Evolutionary conservation across 2,113 vertebrate genomes (phyloP).

Genomic region (Nesogale talazaci): DNA sequence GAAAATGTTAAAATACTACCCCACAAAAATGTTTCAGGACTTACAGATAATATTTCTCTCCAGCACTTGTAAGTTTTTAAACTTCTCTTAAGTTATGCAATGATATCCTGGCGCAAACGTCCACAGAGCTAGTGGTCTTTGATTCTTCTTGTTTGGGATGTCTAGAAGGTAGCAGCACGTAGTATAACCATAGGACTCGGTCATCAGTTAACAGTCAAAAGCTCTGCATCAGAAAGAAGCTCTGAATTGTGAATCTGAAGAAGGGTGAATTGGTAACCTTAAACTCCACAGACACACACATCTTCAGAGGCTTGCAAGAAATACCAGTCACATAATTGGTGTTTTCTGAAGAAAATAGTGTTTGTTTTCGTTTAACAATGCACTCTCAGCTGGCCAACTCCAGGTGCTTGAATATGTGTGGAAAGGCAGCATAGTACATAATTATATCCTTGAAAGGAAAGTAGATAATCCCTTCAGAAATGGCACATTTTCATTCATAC

Average conservation of each 20-base stretch:
- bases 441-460: conserved; percentile 55
- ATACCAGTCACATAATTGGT: conserved; percentile 42
- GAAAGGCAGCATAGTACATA: not conserved
- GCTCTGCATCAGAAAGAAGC: conserved; percentile 8
- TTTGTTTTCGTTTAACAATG: conserved; percentile 57
- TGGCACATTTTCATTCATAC: conserved; percentile 34
- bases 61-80: not conserved
- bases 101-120: not conserved
- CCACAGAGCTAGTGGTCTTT: not conserved
- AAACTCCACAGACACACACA: not conserved
- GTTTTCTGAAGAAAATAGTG: conserved; percentile 46
- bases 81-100: not conserved
- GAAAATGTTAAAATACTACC: not conserved
- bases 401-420: not conserved
- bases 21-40: not conserved
- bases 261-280: conserved; percentile 27
- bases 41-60: not conserved
- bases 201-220: not conserved
- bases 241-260: conserved; percentile 8
- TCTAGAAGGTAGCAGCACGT: not conserved
- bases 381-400: not conserved
- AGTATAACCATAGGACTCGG: not conserved
- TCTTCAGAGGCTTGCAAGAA: conserved; percentile 26
- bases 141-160: conserved; percentile 12
- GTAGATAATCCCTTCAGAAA: conserved; percentile 46